Evolutionary conservation across 2,797 vertebrate species (phyloP).

Genomic region (Amazona finschi): DNA sequence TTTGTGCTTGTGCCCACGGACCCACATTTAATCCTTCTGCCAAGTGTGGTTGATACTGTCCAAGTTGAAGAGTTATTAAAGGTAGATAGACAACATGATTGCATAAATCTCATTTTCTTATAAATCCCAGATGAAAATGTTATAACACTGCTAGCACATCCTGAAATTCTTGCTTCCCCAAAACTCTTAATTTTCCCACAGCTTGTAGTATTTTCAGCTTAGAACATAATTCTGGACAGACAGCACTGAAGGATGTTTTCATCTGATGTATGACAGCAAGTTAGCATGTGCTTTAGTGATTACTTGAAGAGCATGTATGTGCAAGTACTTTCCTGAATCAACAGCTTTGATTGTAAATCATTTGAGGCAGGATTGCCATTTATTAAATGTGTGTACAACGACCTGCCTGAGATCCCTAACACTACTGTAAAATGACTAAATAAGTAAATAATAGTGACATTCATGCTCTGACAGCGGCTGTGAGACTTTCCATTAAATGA

Average conservation of each 20-base stretch:
- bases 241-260: background rate
- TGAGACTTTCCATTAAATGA: slow-evolving; percentile 36
- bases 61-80: background rate
- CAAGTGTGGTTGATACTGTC: background rate
- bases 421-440: slow-evolving; percentile 40
- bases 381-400: slow-evolving; percentile 14
- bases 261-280: background rate
- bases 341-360: slow-evolving; percentile 32
- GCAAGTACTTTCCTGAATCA: slow-evolving; percentile 15
- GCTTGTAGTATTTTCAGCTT: background rate
- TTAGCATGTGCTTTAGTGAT: background rate
- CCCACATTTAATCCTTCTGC: background rate
- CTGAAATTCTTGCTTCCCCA: background rate
- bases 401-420: slow-evolving; percentile 6
- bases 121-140: background rate
- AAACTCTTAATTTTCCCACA: background rate
- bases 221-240: background rate
- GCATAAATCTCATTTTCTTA: background rate
- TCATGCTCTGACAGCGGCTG: slow-evolving; percentile 12
- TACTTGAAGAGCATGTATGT: background rate
- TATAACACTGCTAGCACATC: background rate
- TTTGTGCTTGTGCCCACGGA: background rate
- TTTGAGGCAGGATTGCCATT: slow-evolving; percentile 8
- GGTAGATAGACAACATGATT: background rate
- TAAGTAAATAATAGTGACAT: slow-evolving; percentile 53